These are phyloP conservation scores for Nephila pilipes DNA, from an alignment of 1,140 invertebrate genomes.

Conservation along the genomic window DNA sequence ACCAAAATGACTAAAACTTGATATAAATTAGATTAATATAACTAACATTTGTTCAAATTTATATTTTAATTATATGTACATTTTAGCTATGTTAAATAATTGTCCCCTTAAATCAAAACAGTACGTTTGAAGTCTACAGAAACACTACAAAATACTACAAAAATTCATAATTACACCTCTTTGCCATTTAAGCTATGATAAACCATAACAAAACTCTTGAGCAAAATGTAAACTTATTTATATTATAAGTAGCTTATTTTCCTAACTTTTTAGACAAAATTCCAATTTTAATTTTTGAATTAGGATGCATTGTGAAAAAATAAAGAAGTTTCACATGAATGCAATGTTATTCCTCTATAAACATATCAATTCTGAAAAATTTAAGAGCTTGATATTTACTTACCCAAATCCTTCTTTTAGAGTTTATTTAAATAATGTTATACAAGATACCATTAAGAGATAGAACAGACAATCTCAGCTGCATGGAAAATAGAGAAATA, in stretches of 20 bases:
- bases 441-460: slow-evolving; percentile 72
- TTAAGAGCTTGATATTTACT: slow-evolving; percentile 57
- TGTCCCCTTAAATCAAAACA: background rate
- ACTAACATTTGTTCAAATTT: slow-evolving; percentile 18
- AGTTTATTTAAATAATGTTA: slow-evolving; percentile 75
- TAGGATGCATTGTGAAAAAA: no score
- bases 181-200: background rate
- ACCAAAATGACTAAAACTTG: background rate
- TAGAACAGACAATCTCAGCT: slow-evolving; percentile 68
- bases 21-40: background rate
- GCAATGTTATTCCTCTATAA: no score
- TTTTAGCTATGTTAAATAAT: background rate
- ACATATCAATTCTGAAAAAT: no score
- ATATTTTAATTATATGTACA: background rate
- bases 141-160: background rate
- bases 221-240: background rate
- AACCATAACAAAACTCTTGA: slow-evolving; percentile 3
- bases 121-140: background rate
- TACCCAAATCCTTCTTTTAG: slow-evolving; percentile 68
- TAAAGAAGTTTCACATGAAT: no score
- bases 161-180: background rate
- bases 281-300: background rate
- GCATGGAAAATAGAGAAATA: slow-evolving; percentile 56
- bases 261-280: background rate
- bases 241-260: no score